A percentile compares a stretch with the other conserved stretches of the same genome.
phyloP scores from a whole-genome alignment of 2,797 vertebrate genomes.

The Rhinella marina region DNA sequence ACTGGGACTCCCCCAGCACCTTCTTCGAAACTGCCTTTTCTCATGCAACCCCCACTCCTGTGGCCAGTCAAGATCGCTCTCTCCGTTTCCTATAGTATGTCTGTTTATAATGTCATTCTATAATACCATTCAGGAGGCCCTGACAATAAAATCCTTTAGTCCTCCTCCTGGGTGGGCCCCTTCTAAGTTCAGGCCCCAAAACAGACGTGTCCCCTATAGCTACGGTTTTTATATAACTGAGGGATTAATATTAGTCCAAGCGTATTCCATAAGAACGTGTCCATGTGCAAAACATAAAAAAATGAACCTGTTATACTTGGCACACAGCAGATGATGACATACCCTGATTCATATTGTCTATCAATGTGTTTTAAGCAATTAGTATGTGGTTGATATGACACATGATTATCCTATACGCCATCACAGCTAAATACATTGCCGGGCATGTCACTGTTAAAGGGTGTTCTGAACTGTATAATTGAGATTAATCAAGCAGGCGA shows the following conservation, averaged over 20 bases:
- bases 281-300: slow-evolving; percentile 1
- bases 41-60: too few species aligned
- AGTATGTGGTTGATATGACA: slow-evolving; percentile 31
- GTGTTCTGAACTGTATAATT: slow-evolving; percentile 40
- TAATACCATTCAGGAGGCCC: too few species aligned
- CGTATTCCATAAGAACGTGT: background rate
- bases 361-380: slow-evolving; percentile 32
- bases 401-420: slow-evolving; percentile 10
- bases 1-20: too few species aligned
- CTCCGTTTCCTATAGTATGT: too few species aligned
- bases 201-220: too few species aligned
- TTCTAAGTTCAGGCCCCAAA: too few species aligned
- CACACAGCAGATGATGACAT: background rate
- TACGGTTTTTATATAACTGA: background rate
- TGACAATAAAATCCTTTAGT: too few species aligned
- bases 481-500: slow-evolving; percentile 37
- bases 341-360: slow-evolving; percentile 20
- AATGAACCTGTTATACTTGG: background rate
- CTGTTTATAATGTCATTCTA: too few species aligned
- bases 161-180: too few species aligned
- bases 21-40: too few species aligned
- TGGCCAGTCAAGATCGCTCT: too few species aligned
- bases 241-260: background rate
- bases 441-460: slow-evolving; percentile 19
- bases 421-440: background rate